Conservation (phyloP, 2,113 vertebrate genomes). For the Eubucco bourcierii region DNA sequence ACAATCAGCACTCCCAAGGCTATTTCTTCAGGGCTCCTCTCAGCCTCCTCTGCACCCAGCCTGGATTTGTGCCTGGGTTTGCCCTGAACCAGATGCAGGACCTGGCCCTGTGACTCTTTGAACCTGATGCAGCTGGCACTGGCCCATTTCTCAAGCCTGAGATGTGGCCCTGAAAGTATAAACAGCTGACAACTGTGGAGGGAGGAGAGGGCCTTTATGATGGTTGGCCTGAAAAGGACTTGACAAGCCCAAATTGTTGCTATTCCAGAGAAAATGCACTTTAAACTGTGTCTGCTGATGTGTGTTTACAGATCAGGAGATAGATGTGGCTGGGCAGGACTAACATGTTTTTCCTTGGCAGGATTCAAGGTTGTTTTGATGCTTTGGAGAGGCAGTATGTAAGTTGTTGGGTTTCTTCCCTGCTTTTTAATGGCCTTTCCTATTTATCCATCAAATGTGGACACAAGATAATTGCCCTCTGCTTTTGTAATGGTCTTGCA, state of each 20-base stretch:
- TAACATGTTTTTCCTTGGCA: slow-evolving; percentile 62
- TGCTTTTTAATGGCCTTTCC: background rate
- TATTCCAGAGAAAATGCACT: background rate
- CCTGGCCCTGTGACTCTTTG: no score
- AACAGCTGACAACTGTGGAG: background rate
- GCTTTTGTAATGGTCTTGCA: background rate
- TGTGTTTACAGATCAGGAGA: slow-evolving; percentile 42
- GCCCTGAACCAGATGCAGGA: no score
- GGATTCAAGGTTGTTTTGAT: slow-evolving; percentile 82
- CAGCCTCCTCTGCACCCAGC: no score
- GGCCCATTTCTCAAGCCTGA: no score
- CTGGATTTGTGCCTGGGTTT: no score
- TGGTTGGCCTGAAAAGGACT: slow-evolving; percentile 12
- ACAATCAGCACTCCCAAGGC: no score
- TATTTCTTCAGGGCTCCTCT: no score
- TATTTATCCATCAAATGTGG: background rate
- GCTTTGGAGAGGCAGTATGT: slow-evolving; percentile 81
- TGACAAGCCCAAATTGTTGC: background rate
- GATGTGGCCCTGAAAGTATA: background rate
- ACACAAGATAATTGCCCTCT: background rate
- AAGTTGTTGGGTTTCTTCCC: slow-evolving; percentile 58
- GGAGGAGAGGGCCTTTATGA: background rate
- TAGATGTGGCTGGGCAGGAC: slow-evolving; percentile 23
- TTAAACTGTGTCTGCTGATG: background rate
- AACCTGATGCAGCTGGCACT: no score